Evolutionary conservation across 35 echinoderm and acorn worm species (phyloP).

Genomic region (Eucidaris tribuloides): DNA sequence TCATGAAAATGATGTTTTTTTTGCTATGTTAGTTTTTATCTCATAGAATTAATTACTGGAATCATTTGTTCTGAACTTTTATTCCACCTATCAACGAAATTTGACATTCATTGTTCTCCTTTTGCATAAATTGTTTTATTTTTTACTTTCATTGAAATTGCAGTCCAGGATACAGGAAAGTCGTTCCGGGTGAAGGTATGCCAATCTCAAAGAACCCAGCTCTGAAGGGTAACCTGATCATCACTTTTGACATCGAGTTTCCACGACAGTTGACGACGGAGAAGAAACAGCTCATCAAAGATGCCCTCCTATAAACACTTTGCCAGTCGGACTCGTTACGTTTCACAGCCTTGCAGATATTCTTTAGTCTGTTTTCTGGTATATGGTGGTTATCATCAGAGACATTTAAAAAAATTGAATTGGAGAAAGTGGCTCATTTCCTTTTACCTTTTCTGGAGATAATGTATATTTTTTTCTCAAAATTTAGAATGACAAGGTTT

Average conservation of each 20-base stretch:
- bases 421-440: too few relatives aligned
- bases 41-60: neutral
- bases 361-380: too few relatives aligned
- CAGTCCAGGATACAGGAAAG: constrained; percentile 94
- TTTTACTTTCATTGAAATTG: too few relatives aligned
- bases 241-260: constrained; percentile 96
- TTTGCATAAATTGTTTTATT: neutral
- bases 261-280: constrained; percentile 80
- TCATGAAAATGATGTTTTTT: neutral
- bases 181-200: constrained; percentile 97
- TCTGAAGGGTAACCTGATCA: constrained; percentile 72
- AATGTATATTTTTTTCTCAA: too few relatives aligned
- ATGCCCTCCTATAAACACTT: constrained; percentile 82
- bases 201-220: constrained; percentile 75
- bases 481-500: too few relatives aligned
- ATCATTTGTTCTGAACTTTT: neutral
- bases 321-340: too few relatives aligned
- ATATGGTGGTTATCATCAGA: too few relatives aligned
- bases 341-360: too few relatives aligned
- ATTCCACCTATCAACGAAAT: neutral
- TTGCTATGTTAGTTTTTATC: neutral
- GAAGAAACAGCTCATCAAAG: constrained; percentile 84
- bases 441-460: too few relatives aligned
- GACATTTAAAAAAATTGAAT: too few relatives aligned
- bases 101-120: neutral